These are phyloP conservation scores for Manis pentadactyla DNA, from an alignment of 2,797 vertebrate genomes.

Conservation along the genomic window DNA sequence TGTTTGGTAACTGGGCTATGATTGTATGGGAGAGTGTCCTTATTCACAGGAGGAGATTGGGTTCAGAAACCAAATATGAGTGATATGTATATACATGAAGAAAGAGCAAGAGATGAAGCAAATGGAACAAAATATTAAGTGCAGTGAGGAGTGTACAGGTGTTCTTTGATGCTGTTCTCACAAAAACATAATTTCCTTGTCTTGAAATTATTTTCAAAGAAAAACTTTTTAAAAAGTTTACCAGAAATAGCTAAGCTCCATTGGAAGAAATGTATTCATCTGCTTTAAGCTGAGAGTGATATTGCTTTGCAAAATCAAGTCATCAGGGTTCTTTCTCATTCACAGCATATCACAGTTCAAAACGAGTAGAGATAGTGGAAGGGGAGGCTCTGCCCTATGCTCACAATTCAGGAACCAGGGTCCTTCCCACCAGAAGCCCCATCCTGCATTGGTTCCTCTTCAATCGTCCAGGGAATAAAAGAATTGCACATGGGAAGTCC, in stretches of 20 bases:
- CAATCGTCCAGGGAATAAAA: background rate
- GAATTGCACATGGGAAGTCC: background rate
- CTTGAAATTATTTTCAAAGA: constrained; percentile 1
- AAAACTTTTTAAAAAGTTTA: background rate
- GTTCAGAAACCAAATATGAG: background rate
- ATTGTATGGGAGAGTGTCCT: background rate
- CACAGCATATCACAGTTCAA: background rate
- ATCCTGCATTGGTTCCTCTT: background rate
- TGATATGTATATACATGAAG: background rate
- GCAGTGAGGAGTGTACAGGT: background rate
- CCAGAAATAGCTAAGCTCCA: background rate
- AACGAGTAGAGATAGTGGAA: background rate
- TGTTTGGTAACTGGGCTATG: background rate
- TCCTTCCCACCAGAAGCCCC: background rate
- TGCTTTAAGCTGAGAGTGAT: background rate
- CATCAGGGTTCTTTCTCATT: background rate
- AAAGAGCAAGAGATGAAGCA: background rate
- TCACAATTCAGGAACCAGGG: background rate
- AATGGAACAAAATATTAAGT: background rate
- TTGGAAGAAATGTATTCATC: background rate
- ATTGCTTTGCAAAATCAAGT: background rate
- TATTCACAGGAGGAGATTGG: background rate
- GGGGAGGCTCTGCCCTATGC: background rate
- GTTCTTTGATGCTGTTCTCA: background rate
- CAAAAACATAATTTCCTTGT: background rate